These are phyloP conservation scores for Echinometra lucunter DNA, from an alignment of 53 echinoderm and acorn worm genomes.

Conservation along the genomic window DNA sequence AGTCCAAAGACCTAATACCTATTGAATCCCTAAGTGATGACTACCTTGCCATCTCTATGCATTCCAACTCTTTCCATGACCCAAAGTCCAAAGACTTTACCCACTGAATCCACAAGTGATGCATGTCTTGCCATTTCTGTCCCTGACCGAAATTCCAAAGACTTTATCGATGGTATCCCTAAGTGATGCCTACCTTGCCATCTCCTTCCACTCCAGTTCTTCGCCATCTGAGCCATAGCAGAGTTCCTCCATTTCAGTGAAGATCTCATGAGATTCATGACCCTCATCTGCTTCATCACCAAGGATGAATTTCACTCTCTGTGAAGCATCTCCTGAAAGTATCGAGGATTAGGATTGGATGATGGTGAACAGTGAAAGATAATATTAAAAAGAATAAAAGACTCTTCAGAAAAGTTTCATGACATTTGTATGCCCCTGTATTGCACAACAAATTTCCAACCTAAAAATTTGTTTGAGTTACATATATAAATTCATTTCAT, in stretches of 20 bases:
- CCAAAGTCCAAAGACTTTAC: no score
- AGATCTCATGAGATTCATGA: conserved; percentile 92
- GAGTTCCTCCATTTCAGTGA: conserved; percentile 96
- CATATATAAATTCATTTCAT: no score
- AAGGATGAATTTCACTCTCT: conserved; percentile 94
- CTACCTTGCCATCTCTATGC: not conserved
- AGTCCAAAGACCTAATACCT: not conserved
- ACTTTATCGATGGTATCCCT: not conserved
- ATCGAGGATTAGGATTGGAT: not conserved
- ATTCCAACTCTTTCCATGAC: not conserved
- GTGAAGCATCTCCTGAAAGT: conserved; percentile 74
- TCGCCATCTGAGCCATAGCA: conserved; percentile 85
- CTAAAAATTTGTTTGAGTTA: no score
- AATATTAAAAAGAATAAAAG: not conserved
- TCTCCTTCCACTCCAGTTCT: conserved; percentile 94
- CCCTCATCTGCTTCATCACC: conserved; percentile 93
- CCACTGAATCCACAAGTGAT: no score
- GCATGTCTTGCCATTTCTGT: no score
- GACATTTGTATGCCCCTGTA: no score
- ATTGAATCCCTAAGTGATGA: no score
- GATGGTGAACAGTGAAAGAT: not conserved
- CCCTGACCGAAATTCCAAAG: not conserved
- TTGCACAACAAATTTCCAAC: no score
- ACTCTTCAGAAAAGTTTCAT: not conserved
- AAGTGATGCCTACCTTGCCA: conserved; percentile 79